phyloP scores from a whole-genome alignment of 2,888 invertebrate species.

The Hypsopygia costalis region DNA sequence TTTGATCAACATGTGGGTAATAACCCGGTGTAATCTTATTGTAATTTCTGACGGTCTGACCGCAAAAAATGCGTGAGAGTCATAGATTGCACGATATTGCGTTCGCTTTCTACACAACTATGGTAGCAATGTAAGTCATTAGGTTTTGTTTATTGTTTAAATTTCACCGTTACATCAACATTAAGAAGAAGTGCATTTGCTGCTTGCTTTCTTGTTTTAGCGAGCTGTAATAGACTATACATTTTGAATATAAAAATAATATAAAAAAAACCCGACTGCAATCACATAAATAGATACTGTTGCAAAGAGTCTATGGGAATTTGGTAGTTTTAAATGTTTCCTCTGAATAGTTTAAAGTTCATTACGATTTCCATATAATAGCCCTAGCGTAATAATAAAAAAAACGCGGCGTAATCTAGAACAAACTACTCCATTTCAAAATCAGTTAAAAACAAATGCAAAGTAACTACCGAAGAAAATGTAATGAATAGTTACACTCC shows the following conservation, averaged over 20 bases:
- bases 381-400: no score
- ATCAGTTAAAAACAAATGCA: neutral
- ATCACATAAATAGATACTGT: no score
- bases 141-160: constrained; percentile 25
- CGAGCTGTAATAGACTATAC: no score
- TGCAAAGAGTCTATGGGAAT: no score
- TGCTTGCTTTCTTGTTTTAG: no score
- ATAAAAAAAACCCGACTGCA: no score
- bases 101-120: constrained; percentile 48
- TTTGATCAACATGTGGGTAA: constrained; percentile 35
- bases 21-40: constrained; percentile 29
- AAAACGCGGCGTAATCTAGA: no score
- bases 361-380: no score
- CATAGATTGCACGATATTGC: constrained; percentile 27
- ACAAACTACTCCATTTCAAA: constrained; percentile 23
- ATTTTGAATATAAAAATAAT: no score
- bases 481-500: constrained; percentile 1
- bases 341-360: no score
- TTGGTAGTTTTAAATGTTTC: no score
- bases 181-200: no score
- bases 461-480: constrained; percentile 10
- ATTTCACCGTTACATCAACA: constrained; percentile 30
- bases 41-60: constrained; percentile 33
- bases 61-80: constrained; percentile 43
- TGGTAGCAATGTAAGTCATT: constrained; percentile 24